Evolutionary conservation across 2,888 invertebrate genomes (phyloP).

Genomic region (Thelaira solivaga): DNA sequence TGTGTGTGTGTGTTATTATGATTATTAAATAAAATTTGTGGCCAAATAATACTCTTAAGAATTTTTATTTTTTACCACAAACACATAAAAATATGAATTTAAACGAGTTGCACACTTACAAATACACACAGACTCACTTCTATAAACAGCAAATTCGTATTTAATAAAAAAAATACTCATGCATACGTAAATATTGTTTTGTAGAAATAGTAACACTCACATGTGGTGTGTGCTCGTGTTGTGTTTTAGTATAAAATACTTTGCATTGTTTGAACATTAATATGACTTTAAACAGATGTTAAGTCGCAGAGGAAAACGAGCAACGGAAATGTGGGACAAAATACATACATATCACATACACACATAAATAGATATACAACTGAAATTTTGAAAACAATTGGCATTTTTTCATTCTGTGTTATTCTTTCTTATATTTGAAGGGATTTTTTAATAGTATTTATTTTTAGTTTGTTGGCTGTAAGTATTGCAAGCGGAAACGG

Average conservation of each 20-base stretch:
- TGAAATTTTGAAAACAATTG: conserved; percentile 20
- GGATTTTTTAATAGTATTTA: neutral
- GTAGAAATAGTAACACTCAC: neutral
- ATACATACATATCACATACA: conserved; percentile 7
- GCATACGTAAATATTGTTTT: neutral
- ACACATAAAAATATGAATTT: conserved; percentile 14
- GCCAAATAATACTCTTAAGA: conserved; percentile 57
- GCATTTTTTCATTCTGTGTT: conserved; percentile 18
- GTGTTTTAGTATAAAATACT: no score
- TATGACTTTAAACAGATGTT: conserved; percentile 57
- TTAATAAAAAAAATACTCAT: neutral
- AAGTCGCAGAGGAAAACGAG: conserved; percentile 56
- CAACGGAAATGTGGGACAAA: conserved; percentile 52
- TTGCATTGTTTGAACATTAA: conserved; percentile 46
- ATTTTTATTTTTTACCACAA: conserved; percentile 50
- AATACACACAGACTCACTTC: neutral
- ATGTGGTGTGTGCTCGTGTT: neutral
- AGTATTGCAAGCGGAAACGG: conserved; percentile 63
- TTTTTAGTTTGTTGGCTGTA: conserved; percentile 26
- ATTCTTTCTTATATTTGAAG: neutral
- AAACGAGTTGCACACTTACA: neutral
- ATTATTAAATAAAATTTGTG: conserved; percentile 59
- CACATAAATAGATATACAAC: neutral
- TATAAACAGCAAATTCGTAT: neutral
- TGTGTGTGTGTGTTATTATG: conserved; percentile 6